Evolutionary conservation across 1,140 invertebrate species (phyloP).

Genomic region (Drosophila chauvacae): DNA sequence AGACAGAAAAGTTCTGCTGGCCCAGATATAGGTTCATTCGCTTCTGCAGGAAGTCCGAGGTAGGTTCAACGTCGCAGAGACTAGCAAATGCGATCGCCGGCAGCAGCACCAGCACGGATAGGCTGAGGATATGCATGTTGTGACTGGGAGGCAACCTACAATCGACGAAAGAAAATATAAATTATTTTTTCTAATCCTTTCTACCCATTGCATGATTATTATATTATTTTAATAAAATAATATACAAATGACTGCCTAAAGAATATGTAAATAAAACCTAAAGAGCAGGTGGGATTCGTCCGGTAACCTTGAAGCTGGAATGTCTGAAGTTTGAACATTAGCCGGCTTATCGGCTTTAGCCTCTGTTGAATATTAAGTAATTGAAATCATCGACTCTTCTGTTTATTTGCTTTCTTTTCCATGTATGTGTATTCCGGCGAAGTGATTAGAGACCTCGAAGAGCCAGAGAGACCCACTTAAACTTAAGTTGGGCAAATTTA

Average conservation of each 20-base stretch:
- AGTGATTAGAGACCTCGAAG: slow-evolving; percentile 22
- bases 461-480: not conserved
- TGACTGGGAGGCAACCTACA: slow-evolving; percentile 9
- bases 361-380: slow-evolving; percentile 27
- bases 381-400: slow-evolving; percentile 9
- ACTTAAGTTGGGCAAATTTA: not conserved
- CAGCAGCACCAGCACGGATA: slow-evolving; percentile 49
- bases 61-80: slow-evolving; percentile 48
- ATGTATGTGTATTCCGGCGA: not conserved
- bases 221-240: not conserved
- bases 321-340: not conserved
- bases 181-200: not conserved
- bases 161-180: not conserved
- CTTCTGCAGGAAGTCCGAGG: slow-evolving; percentile 31
- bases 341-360: slow-evolving; percentile 6
- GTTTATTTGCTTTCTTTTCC: not conserved
- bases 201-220: not conserved
- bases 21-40: slow-evolving; percentile 85
- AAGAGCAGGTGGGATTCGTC: not conserved
- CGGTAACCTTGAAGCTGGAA: slow-evolving; percentile 9
- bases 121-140: slow-evolving; percentile 52
- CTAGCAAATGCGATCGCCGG: slow-evolving; percentile 46
- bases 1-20: slow-evolving; percentile 89
- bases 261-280: not conserved
- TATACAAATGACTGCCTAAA: not conserved